These are phyloP conservation scores for Picathartes gymnocephalus DNA, from an alignment of 2,113 vertebrate species.

Conservation along the genomic window DNA sequence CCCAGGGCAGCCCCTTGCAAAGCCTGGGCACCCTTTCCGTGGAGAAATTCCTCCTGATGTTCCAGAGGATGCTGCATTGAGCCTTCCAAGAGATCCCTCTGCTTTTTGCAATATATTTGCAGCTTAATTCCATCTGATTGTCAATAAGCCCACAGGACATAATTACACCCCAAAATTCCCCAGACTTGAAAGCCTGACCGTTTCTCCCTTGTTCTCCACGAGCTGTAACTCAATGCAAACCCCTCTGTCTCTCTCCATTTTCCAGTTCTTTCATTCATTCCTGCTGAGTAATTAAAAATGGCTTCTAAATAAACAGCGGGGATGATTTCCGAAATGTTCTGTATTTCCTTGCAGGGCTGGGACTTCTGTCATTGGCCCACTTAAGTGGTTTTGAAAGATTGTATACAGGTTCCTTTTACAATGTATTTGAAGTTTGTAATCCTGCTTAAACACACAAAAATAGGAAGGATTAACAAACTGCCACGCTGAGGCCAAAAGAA, in stretches of 20 bases:
- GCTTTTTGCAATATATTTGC: neutral
- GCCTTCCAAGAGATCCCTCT: neutral
- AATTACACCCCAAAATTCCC: slow-evolving; percentile 37
- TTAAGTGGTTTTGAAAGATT: slow-evolving; percentile 87
- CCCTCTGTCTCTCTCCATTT: slow-evolving; percentile 67
- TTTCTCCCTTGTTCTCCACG: slow-evolving; percentile 17
- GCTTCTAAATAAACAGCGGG: slow-evolving; percentile 85
- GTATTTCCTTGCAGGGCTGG: slow-evolving; percentile 56
- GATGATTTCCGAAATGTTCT: slow-evolving; percentile 76
- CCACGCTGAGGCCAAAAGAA: slow-evolving; percentile 64
- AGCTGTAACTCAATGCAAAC: slow-evolving; percentile 71
- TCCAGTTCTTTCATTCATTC: slow-evolving; percentile 59
- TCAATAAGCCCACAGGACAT: slow-evolving; percentile 11
- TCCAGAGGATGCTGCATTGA: neutral
- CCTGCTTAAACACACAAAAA: slow-evolving; percentile 74
- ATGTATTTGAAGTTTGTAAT: slow-evolving; percentile 83
- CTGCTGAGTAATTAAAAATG: slow-evolving; percentile 80
- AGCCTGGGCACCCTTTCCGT: neutral
- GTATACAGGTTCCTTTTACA: slow-evolving; percentile 86
- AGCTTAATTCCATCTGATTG: neutral
- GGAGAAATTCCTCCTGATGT: neutral
- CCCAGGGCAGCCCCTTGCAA: neutral
- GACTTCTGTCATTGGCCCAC: slow-evolving; percentile 55
- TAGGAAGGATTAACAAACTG: slow-evolving; percentile 81
- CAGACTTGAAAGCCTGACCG: slow-evolving; percentile 21